phyloP scores from a whole-genome alignment of 2,888 invertebrate species.

The Ophion ellenae region DNA sequence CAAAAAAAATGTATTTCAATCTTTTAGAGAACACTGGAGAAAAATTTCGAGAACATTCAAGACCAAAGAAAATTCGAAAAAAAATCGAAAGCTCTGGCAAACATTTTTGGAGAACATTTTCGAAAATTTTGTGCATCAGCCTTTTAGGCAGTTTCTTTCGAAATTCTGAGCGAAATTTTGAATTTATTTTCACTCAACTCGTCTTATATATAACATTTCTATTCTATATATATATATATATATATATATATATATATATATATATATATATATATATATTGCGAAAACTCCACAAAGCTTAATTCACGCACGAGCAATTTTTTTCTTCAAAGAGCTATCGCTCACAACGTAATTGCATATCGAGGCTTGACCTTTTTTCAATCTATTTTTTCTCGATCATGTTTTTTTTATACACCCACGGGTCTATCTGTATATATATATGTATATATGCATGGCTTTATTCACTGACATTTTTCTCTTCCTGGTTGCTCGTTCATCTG shows the following conservation, averaged over 20 bases:
- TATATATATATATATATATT: neutral
- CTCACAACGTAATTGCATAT: constrained; percentile 34
- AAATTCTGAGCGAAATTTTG: neutral
- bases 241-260: no score
- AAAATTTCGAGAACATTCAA: no score
- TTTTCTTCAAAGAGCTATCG: constrained; percentile 31
- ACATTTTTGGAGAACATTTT: neutral
- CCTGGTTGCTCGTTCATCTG: constrained; percentile 21
- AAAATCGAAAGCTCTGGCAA: no score
- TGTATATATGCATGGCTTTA: neutral
- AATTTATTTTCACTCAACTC: neutral
- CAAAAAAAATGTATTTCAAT: no score
- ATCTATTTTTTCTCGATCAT: constrained; percentile 18
- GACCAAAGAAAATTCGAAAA: no score
- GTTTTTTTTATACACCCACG: neutral
- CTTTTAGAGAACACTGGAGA: no score
- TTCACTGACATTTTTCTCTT: constrained; percentile 40
- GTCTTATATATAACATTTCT: no score
- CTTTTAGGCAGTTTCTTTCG: neutral
- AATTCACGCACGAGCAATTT: constrained; percentile 39
- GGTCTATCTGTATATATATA: no score
- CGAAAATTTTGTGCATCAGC: neutral
- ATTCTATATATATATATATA: neutral
- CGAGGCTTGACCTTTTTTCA: constrained; percentile 37
- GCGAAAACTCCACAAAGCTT: constrained; percentile 1